Evolutionary conservation across 2,888 invertebrate genomes (phyloP), one percentile per base, ranked within the genome.

Genomic region (Drosophila siamana): DNA sequence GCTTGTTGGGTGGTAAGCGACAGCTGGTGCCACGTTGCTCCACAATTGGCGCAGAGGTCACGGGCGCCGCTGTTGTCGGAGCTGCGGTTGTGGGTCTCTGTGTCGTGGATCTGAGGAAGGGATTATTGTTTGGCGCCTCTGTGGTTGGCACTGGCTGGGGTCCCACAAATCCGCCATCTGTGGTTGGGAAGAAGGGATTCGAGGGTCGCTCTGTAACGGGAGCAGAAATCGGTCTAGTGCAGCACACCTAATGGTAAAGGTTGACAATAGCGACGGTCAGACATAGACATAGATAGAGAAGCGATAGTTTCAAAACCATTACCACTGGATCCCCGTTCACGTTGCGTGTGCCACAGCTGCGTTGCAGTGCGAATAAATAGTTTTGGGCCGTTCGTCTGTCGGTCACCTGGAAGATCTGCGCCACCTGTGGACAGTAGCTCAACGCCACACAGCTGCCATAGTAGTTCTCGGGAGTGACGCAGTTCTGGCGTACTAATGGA

Each of bases 311-410:
- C 22, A 15, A 4, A 15, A 22, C 55, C 61, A 57, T 62, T 90
- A 92, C 92, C 83, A 92, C 76, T 7, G 92, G 92, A 78, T 92
- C 91, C 6, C 90, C 81, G n/a, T 89, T 83, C 2, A 89, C 7
- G 46, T 50, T 90, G 47, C 86, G 79, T 15, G 88, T 91, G 22
- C 90, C 90, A 69, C 92, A 92, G 62, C 77, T 87, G 55, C 89
- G 82, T 64, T 92, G 90, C 41, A 91, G 60, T 0, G 74, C 70
- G 36, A 89, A 64, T 7, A 92, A 59, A 74, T 91, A 92, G 8
- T 89, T 85, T 30, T 85, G 51, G 7, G 91, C 90, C 6, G 82
- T 70, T 15, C 77, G 77, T 13, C 76, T 79, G 36, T 84, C 86
- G 30, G 78, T 71, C 15, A 69, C 59, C 54, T 84, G 79, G 55